Evolutionary conservation across 2,888 invertebrate genomes (phyloP).

Genomic region (Maniola hyperantus): DNA sequence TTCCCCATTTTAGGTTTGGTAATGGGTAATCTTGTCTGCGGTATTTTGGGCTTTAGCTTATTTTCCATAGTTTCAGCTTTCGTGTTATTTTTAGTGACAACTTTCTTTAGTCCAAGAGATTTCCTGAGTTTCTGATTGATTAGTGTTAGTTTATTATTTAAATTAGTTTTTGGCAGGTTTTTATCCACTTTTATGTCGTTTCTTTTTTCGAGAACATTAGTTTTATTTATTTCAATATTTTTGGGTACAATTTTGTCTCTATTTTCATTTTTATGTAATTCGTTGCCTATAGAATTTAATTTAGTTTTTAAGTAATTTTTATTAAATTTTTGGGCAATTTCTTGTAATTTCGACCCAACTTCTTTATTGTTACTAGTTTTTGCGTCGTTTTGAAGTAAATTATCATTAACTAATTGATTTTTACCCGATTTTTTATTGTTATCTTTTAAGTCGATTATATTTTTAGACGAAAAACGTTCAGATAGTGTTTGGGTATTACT

Average conservation of each 20-base stretch:
- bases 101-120: background rate
- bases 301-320: background rate
- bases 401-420: background rate
- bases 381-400: background rate
- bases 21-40: constrained; percentile 5
- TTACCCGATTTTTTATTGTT: background rate
- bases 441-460: too few relatives aligned
- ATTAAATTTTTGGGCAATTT: background rate
- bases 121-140: background rate
- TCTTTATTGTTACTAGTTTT: background rate
- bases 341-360: background rate
- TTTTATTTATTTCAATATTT: background rate
- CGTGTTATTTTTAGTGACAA: background rate
- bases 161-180: background rate
- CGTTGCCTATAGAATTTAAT: background rate
- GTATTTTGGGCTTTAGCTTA: constrained; percentile 10
- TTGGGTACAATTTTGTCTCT: background rate
- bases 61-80: background rate
- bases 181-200: background rate
- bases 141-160: background rate
- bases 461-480: constrained; percentile 3
- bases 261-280: background rate
- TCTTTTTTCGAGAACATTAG: background rate
- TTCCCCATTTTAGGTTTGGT: background rate
- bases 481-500: background rate